Percentiles rank a stretch among this genome's conserved stretches.
Conservation (phyloP, 1,140 invertebrate genomes). For the Drosophila hydei region DNA sequence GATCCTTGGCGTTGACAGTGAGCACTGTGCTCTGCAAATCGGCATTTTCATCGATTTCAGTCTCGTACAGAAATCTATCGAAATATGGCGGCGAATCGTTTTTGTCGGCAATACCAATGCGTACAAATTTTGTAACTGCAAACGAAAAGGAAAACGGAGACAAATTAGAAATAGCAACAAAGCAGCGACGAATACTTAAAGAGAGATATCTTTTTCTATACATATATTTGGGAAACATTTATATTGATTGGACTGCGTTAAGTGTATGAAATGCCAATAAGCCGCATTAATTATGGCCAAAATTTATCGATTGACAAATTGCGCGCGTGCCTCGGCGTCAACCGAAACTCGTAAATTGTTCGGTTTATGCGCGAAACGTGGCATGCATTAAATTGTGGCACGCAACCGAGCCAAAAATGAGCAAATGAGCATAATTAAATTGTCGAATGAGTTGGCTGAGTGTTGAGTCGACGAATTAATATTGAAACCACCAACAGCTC, state of each 20-base stretch:
- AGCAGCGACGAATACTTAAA: conserved; percentile 38
- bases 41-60: conserved; percentile 89
- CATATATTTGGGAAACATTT: background rate
- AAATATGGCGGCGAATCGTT: conserved; percentile 90
- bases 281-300: conserved; percentile 75
- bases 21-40: conserved; percentile 88
- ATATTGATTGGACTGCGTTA: conserved; percentile 27
- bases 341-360: conserved; percentile 61
- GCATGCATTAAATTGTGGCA: conserved; percentile 59
- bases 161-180: conserved; percentile 7
- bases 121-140: conserved; percentile 85
- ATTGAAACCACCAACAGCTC: conserved; percentile 30
- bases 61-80: conserved; percentile 88
- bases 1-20: conserved; percentile 88
- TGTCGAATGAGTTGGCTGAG: conserved; percentile 39
- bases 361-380: conserved; percentile 72
- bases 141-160: conserved; percentile 56
- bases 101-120: conserved; percentile 86
- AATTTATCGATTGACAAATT: conserved; percentile 83
- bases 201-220: background rate
- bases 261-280: conserved; percentile 78
- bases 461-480: conserved; percentile 24
- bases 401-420: background rate
- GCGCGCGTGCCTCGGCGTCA: conserved; percentile 59
- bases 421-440: conserved; percentile 51